phyloP scores from a whole-genome alignment of 1,140 invertebrate genomes.

The Adoxophyes honmai region DNA sequence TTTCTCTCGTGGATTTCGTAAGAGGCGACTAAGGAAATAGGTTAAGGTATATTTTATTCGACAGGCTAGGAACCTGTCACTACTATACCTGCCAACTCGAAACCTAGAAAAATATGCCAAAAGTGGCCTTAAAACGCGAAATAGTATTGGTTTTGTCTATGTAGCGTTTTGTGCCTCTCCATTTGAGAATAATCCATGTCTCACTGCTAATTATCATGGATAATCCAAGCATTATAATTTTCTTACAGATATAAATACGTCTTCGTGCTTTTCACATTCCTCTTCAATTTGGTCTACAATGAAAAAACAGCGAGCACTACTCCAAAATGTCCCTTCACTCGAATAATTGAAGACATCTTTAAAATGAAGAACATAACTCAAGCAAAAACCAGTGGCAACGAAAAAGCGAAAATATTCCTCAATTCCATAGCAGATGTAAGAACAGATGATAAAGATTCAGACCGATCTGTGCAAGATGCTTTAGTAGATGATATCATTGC shows the following conservation, averaged over 20 bases:
- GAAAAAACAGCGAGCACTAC: slow-evolving; percentile 21
- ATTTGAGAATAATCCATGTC: too few relatives aligned
- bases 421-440: slow-evolving; percentile 45
- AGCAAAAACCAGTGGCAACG: slow-evolving; percentile 29
- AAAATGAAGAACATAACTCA: slow-evolving; percentile 54
- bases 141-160: too few relatives aligned
- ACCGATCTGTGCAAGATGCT: slow-evolving; percentile 50
- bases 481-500: slow-evolving; percentile 63
- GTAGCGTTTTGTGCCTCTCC: too few relatives aligned
- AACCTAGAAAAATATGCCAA: too few relatives aligned
- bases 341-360: slow-evolving; percentile 66
- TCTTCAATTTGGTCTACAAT: slow-evolving; percentile 19
- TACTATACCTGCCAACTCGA: too few relatives aligned
- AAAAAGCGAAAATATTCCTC: slow-evolving; percentile 45
- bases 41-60: too few relatives aligned
- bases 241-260: slow-evolving; percentile 39
- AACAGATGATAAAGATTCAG: slow-evolving; percentile 33
- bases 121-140: too few relatives aligned
- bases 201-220: neutral
- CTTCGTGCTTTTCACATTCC: slow-evolving; percentile 24
- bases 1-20: too few relatives aligned
- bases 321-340: slow-evolving; percentile 60
- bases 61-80: too few relatives aligned
- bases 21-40: too few relatives aligned
- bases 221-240: neutral